A percentile compares a stretch with the other conserved stretches of the same genome.
These are phyloP conservation scores for Cyanoramphus novaezelandiae DNA, from an alignment of 2,113 vertebrate species.

Conservation along the genomic window DNA sequence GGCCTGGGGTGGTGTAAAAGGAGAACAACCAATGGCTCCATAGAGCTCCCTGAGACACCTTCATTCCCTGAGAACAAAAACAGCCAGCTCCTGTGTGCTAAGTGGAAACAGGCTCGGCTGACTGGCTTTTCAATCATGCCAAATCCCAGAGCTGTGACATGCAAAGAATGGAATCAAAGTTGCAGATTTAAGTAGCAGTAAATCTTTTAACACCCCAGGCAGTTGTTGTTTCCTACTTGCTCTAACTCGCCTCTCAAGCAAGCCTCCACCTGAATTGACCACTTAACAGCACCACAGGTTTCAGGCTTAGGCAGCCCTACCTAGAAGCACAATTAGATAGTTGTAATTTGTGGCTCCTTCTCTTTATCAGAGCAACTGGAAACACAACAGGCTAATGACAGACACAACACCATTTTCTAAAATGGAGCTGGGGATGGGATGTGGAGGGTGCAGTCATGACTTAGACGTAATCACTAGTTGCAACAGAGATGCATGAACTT, in stretches of 20 bases:
- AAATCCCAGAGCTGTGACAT: constrained; percentile 21
- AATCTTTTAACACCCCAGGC: constrained; percentile 24
- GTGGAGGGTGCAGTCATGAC: background rate
- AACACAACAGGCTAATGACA: background rate
- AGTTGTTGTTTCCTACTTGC: constrained; percentile 18
- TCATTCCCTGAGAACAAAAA: background rate
- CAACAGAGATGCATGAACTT: background rate
- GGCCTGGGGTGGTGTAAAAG: background rate
- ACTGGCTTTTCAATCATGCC: constrained; percentile 40
- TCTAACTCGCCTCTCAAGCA: background rate
- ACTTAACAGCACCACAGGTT: constrained; percentile 28
- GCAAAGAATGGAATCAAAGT: background rate
- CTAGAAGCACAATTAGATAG: background rate
- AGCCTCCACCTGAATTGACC: background rate
- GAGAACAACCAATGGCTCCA: background rate
- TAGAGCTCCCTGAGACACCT: background rate
- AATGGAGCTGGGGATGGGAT: background rate
- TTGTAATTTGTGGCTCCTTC: background rate
- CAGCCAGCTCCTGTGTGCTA: background rate
- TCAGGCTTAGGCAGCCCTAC: constrained; percentile 7
- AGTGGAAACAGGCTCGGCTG: constrained; percentile 27
- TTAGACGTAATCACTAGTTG: background rate
- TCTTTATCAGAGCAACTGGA: background rate
- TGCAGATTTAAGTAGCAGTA: constrained; percentile 8
- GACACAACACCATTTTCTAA: background rate